Evolutionary conservation across 2,888 invertebrate genomes (phyloP).

Genomic region (Hymenopus coronatus): DNA sequence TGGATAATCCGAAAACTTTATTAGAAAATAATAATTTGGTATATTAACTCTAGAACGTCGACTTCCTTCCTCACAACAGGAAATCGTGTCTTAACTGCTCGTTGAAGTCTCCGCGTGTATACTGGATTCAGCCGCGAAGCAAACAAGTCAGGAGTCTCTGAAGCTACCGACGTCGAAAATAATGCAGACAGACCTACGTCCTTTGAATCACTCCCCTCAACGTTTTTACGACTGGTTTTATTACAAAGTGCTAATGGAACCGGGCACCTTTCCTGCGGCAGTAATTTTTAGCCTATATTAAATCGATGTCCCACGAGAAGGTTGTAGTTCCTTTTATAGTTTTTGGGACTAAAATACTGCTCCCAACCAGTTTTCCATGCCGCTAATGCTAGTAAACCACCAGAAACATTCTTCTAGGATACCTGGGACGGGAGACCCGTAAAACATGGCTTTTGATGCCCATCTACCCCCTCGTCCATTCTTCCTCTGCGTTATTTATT

Average conservation of each 20-base stretch:
- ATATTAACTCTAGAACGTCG: not conserved
- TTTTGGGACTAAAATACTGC: not conserved
- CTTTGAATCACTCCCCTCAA: not conserved
- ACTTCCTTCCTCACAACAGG: not conserved
- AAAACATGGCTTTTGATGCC: not conserved
- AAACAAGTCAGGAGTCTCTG: not conserved
- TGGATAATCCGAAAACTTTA: not conserved
- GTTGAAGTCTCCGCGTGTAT: not conserved
- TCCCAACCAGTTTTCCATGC: not conserved
- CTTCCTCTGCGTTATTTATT: slow-evolving; percentile 17
- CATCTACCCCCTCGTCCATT: not conserved
- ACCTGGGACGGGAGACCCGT: not conserved
- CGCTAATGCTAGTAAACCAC: not conserved
- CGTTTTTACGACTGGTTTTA: slow-evolving; percentile 1
- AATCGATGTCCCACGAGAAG: not conserved
- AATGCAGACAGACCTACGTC: not conserved
- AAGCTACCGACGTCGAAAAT: not conserved
- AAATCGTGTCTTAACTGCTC: not conserved
- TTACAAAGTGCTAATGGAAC: slow-evolving; percentile 10
- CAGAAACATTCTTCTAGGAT: not conserved
- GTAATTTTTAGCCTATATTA: slow-evolving; percentile 13
- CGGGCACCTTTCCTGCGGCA: slow-evolving; percentile 2
- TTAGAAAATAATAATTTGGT: not conserved
- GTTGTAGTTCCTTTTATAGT: not conserved
- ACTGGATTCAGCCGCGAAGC: not conserved